Base-by-base conservation (phyloP, 2,113 vertebrate species). In the Thunnus thynnus region DNA sequence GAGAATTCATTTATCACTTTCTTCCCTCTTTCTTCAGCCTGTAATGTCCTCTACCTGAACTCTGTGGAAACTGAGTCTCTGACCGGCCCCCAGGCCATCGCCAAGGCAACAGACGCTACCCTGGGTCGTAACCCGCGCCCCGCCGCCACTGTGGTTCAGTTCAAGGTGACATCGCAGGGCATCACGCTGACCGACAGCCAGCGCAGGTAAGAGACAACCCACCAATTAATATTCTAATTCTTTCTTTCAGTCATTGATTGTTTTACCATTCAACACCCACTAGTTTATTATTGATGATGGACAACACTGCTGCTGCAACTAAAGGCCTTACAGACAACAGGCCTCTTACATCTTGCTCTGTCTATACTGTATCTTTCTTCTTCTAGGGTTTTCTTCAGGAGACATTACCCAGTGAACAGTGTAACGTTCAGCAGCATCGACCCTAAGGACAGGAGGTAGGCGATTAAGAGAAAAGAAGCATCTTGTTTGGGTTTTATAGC, bases 161-260 rank as follows among this genome's bases (percentile, higher is more conserved):
- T 98, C 86, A 98, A 97, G 86, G 97, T 98, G 89, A 97, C 97
- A 0, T 95, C 96, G 25, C 97, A 97, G 88, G 97, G 97, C 78
- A 98, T 98, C 85, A 98, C 97, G 0, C 93, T 98, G 76, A 98
- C 97, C 0, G 97, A 98, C 94, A 96, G 95, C 90, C 97, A 97
- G 90, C 95, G 97, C 87, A 96, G 96, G 97, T 97, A 84, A 54
- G 48, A 63, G 3, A 57, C 48, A 51, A 25, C 54, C 20, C 30
- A 16, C 36, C 36, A 41, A 41, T 41, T 7, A 36, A 36, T 36
- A 36, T 1, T 36, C 3, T 36, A 36, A 36, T 36, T 36, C 32
- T 36, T 36, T 7, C 32, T 36, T 36, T 6, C 32, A 36, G 32
- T 36, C 32, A 36, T 36, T 36, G 7, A 41, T 41, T 41, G 36